Percentiles rank a stretch among this genome's conserved stretches.
phyloP scores from a whole-genome alignment of 2,113 vertebrate genomes.

The Loxodonta africana region DNA sequence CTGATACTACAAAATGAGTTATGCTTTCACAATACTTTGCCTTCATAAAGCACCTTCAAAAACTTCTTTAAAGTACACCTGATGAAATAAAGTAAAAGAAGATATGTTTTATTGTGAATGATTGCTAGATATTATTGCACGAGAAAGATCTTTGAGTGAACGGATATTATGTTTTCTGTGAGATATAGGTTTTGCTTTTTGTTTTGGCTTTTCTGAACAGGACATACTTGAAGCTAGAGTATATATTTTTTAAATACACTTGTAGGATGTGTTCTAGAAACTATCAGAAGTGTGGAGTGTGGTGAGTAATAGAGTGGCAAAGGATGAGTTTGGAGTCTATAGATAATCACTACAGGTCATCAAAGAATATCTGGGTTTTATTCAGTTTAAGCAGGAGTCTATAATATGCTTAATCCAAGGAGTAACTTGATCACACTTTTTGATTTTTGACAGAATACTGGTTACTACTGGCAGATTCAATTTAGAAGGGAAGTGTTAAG shows the following conservation, averaged over 20 bases:
- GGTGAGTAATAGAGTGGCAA: background rate
- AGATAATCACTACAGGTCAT: background rate
- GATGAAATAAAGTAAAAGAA: constrained; percentile 37
- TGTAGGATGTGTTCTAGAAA: background rate
- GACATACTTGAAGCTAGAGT: background rate
- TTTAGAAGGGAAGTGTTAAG: background rate
- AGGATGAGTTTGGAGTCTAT: background rate
- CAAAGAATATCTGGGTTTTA: background rate
- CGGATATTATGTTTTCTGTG: background rate
- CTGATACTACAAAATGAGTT: constrained; percentile 17
- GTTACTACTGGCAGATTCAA: background rate
- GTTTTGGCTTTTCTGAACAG: background rate
- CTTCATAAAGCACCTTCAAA: constrained; percentile 28
- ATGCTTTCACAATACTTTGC: constrained; percentile 4
- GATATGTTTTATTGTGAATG: background rate
- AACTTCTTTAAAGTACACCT: constrained; percentile 2
- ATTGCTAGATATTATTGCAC: background rate
- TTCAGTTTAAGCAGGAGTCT: background rate
- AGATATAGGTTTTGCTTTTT: background rate
- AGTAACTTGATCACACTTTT: background rate
- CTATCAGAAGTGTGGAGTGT: background rate
- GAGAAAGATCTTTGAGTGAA: background rate
- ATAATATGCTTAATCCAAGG: background rate
- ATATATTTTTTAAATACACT: background rate
- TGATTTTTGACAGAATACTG: background rate